phyloP scores from a whole-genome alignment of 1,140 invertebrate genomes.

The Cherax quadricarinatus region DNA sequence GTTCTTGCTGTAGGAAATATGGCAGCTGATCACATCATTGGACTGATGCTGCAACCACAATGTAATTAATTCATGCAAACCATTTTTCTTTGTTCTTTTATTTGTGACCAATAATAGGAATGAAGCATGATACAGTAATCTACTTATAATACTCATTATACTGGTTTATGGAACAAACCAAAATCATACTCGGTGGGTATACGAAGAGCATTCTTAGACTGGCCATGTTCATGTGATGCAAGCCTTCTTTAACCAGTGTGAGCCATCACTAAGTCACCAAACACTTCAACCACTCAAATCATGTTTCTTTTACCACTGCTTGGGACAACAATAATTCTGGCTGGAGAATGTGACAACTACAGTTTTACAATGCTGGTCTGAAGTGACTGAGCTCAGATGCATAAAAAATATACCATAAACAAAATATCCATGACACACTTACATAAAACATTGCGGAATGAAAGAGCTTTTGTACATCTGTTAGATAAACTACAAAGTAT shows the following conservation, averaged over 20 bases:
- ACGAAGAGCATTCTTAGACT: background rate
- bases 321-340: background rate
- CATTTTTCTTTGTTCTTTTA: background rate
- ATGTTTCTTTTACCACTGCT: background rate
- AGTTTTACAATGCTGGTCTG: background rate
- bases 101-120: constrained; percentile 3
- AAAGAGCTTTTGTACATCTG: background rate
- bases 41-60: background rate
- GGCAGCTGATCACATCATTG: background rate
- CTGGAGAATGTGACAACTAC: background rate
- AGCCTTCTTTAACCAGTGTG: background rate
- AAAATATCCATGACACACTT: constrained; percentile 7
- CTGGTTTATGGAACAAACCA: constrained; percentile 12
- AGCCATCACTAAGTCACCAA: background rate
- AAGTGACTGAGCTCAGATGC: background rate
- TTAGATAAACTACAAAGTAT: background rate
- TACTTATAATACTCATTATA: constrained; percentile 22
- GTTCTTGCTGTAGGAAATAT: background rate
- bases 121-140: background rate
- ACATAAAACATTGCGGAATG: background rate
- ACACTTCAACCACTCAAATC: background rate
- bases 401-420: background rate
- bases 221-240: background rate
- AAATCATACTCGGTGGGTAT: constrained; percentile 15
- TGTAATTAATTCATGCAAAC: background rate